A percentile compares a stretch with the other conserved stretches of the same genome.
These are phyloP conservation scores for Eulithis testata DNA, from an alignment of 2,888 invertebrate genomes.

Conservation along the genomic window DNA sequence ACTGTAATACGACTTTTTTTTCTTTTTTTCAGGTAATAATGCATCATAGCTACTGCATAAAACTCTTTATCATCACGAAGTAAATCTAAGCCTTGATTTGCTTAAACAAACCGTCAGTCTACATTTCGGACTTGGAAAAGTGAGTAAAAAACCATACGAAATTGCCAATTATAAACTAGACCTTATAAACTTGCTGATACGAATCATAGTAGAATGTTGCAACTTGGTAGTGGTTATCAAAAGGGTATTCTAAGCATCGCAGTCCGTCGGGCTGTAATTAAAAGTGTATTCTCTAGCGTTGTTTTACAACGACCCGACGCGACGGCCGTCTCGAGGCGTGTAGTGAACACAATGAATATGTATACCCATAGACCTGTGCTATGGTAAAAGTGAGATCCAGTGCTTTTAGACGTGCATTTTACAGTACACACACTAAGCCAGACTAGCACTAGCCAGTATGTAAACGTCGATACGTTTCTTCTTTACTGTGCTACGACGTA, in stretches of 20 bases:
- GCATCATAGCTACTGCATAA: conserved; percentile 12
- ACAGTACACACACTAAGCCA: conserved; percentile 17
- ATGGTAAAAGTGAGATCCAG: conserved; percentile 55
- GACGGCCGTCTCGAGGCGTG: conserved; percentile 58
- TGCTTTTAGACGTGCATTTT: conserved; percentile 46
- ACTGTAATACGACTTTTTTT: background rate
- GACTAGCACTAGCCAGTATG: conserved; percentile 23
- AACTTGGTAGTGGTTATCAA: conserved; percentile 55
- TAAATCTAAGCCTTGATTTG: conserved; percentile 36
- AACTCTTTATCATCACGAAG: conserved; percentile 20
- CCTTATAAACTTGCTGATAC: conserved; percentile 42
- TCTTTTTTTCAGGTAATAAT: conserved; percentile 52
- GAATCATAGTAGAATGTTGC: conserved; percentile 50
- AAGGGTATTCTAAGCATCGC: conserved; percentile 63
- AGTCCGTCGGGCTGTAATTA: conserved; percentile 65
- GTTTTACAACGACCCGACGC: conserved; percentile 60
- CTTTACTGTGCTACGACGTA: conserved; percentile 14
- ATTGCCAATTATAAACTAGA: conserved; percentile 36
- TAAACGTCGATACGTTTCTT: conserved; percentile 27
- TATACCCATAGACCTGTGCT: conserved; percentile 41
- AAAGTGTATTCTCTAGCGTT: conserved; percentile 67
- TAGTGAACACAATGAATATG: conserved; percentile 58
- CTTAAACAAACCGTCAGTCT: conserved; percentile 37
- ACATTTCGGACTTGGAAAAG: conserved; percentile 39
- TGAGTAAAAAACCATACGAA: conserved; percentile 41